Evolutionary conservation across 1,140 invertebrate genomes (phyloP).

Genomic region (Solenopsis fugax): DNA sequence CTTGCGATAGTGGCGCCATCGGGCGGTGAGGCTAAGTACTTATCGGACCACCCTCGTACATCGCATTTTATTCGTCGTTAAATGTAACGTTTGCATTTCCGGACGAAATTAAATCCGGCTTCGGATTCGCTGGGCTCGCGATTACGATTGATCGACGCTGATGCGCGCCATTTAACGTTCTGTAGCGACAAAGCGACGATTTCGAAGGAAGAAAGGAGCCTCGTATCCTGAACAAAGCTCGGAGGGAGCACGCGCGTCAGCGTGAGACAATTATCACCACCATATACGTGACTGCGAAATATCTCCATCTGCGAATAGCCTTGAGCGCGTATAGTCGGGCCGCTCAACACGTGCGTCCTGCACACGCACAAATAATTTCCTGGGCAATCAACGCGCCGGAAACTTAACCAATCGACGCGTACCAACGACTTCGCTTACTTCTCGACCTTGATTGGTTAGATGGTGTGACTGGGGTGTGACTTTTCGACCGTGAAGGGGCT

Average conservation of each 20-base stretch:
- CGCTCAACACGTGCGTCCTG: slow-evolving; percentile 61
- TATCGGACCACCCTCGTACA: too few species aligned
- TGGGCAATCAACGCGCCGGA: slow-evolving; percentile 81
- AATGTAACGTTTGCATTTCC: neutral
- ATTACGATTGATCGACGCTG: neutral
- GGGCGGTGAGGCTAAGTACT: too few species aligned
- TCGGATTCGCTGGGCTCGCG: neutral
- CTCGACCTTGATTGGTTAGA: slow-evolving; percentile 79
- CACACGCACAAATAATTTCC: slow-evolving; percentile 81
- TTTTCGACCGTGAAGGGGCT: slow-evolving; percentile 70
- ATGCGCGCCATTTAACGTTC: neutral
- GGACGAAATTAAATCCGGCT: neutral
- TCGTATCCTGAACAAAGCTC: neutral
- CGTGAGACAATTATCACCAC: slow-evolving; percentile 40
- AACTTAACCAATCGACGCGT: slow-evolving; percentile 77
- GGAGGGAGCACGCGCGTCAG: slow-evolving; percentile 1
- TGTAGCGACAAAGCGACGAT: neutral
- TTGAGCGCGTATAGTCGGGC: slow-evolving; percentile 37
- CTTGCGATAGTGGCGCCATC: too few species aligned
- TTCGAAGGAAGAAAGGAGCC: neutral
- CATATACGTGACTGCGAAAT: slow-evolving; percentile 57
- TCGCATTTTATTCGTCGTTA: neutral
- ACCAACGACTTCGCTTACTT: slow-evolving; percentile 76
- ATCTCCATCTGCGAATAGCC: slow-evolving; percentile 68
- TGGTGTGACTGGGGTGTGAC: slow-evolving; percentile 77